A percentile compares a stretch with the other conserved stretches of the same genome.
Evolutionary conservation across 1,140 invertebrate species (phyloP).

Genomic region (Pseudomyrmex sp.): DNA sequence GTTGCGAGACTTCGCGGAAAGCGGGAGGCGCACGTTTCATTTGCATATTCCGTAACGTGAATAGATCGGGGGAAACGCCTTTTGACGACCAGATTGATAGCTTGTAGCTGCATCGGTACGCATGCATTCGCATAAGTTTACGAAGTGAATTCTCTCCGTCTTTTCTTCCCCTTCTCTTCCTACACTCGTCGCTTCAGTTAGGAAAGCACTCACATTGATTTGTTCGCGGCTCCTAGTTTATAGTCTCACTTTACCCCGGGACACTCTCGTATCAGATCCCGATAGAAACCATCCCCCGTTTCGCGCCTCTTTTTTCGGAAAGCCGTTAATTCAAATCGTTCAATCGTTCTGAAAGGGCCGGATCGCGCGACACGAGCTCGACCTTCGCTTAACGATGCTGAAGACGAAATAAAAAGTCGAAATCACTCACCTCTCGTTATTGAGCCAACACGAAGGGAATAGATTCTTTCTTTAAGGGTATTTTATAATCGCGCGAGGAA

Average conservation of each 20-base stretch:
- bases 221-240: slow-evolving; percentile 82
- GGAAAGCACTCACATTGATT: slow-evolving; percentile 82
- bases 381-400: slow-evolving; percentile 67
- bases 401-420: slow-evolving; percentile 52
- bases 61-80: slow-evolving; percentile 58
- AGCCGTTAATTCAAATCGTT: slow-evolving; percentile 75
- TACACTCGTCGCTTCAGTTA: slow-evolving; percentile 14
- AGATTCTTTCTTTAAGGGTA: slow-evolving; percentile 16
- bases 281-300: slow-evolving; percentile 62
- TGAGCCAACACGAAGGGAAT: slow-evolving; percentile 2
- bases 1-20: not conserved
- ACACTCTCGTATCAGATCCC: slow-evolving; percentile 66
- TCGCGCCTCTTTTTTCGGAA: slow-evolving; percentile 25
- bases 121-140: slow-evolving; percentile 64
- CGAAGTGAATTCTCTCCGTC: slow-evolving; percentile 72
- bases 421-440: slow-evolving; percentile 39
- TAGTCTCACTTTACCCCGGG: slow-evolving; percentile 68
- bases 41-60: not conserved
- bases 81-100: slow-evolving; percentile 77
- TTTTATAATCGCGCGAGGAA: too few species aligned
- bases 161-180: slow-evolving; percentile 38
- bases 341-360: slow-evolving; percentile 69
- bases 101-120: slow-evolving; percentile 61
- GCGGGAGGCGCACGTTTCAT: slow-evolving; percentile 5
- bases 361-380: slow-evolving; percentile 40